phyloP scores from a whole-genome alignment of 2,888 invertebrate genomes.

The Drosophila paramelanica region DNA sequence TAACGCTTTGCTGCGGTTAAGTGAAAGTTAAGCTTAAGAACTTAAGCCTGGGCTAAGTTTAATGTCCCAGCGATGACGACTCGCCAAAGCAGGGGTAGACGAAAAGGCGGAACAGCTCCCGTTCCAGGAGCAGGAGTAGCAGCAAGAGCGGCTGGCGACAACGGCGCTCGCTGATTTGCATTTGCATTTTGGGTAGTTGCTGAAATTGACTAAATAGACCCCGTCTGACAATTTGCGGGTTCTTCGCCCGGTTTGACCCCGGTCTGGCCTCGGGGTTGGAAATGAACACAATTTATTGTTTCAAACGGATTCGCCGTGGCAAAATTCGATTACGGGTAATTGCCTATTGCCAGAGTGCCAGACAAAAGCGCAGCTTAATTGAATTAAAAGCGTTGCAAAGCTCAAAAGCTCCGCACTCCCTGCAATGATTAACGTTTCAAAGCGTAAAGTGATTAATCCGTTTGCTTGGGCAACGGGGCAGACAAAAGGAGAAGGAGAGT shows the following conservation, averaged over 20 bases:
- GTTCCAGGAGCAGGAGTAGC: not conserved
- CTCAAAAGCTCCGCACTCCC: constrained; percentile 45
- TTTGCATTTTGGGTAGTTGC: constrained; percentile 57
- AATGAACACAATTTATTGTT: constrained; percentile 70
- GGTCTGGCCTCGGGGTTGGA: constrained; percentile 29
- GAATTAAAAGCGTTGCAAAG: constrained; percentile 69
- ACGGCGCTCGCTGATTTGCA: constrained; percentile 63
- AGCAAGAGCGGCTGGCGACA: constrained; percentile 1
- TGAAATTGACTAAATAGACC: constrained; percentile 15
- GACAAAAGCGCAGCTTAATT: constrained; percentile 70
- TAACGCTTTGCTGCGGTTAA: constrained; percentile 66
- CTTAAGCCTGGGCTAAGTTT: constrained; percentile 67
- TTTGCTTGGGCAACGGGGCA: not conserved
- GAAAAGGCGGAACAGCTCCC: not conserved
- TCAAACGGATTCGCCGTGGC: constrained; percentile 64
- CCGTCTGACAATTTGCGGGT: constrained; percentile 14
- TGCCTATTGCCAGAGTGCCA: constrained; percentile 57
- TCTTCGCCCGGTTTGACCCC: constrained; percentile 9
- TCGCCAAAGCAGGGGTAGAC: not conserved
- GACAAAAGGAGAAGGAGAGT: not conserved
- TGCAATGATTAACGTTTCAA: constrained; percentile 61
- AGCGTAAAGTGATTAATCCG: constrained; percentile 60
- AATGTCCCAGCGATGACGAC: constrained; percentile 42
- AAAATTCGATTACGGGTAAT: constrained; percentile 76
- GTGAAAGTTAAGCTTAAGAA: constrained; percentile 71